Base-by-base conservation (phyloP, 2,888 invertebrate species). In the Chromoteleia sp. region DNA sequence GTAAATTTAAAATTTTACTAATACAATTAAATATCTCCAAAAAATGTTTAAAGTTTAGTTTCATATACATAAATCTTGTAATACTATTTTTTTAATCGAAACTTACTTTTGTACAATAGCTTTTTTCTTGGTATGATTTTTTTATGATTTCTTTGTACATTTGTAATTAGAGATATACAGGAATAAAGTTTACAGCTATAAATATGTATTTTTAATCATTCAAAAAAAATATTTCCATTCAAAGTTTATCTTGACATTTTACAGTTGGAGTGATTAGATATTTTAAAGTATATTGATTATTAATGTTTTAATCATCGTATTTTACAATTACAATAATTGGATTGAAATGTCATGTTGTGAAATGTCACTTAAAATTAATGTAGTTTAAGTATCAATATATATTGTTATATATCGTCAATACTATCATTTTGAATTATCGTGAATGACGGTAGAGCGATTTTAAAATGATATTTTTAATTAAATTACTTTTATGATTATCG, bases 101-200 rank as follows among this genome's bases (percentile, higher is more conserved):
- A 48, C 2, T 65, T 65, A 29, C n/a, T 29, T 29, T 29, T 29
- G 6, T 29, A 29, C 29, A 29, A 29, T 29, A 29, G 12, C 12
- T 41, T 14, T n/a, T n/a, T n/a, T n/a, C n/a, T n/a, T n/a, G n/a
- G n/a, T n/a, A n/a, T n/a, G n/a, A 41, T 1, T 14, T 50, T 12
- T 50, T 15, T 21, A 50, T 29, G 12, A 6, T 29, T 14, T 25
- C 30, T 15, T 52, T 52, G n/a, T 52, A 15, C 8, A 30, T 52
- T 48, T 52, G n/a, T 45, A 45, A 45, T 45, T 33, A 33, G 1
- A 33, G 8, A 33, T 8, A 10, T 10, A 33, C 8, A 8, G 1
- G 8, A 33, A 33, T 33, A 33, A 33, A 33, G 1, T 33, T 10
- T 7, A 8, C 8, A 33, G 33, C 8, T 5, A 10, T 1, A 33